Conservation (phyloP, 1,140 invertebrate genomes). For the Atopsyche davidsoni region DNA sequence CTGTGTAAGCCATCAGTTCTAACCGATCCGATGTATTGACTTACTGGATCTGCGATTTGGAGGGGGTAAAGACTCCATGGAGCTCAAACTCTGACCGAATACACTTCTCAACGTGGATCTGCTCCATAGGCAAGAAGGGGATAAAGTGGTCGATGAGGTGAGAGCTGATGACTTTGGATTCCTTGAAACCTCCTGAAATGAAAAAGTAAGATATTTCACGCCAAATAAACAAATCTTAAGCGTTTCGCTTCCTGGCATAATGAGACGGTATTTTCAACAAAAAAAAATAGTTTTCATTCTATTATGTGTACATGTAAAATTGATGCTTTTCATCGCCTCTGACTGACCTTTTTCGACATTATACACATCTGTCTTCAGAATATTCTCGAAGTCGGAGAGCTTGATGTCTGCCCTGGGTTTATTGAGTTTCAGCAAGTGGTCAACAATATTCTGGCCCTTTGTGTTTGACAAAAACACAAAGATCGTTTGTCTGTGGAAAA, state of each 20-base stretch:
- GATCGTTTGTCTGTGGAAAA: conserved; percentile 52
- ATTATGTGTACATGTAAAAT: too few relatives aligned
- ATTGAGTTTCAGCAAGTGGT: conserved; percentile 56
- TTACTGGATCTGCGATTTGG: conserved; percentile 46
- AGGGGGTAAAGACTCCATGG: conserved; percentile 38
- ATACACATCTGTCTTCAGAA: too few relatives aligned
- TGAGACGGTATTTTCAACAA: too few relatives aligned
- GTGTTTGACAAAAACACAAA: conserved; percentile 92
- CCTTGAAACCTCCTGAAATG: too few relatives aligned
- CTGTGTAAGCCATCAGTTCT: background rate
- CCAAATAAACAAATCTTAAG: conserved; percentile 31
- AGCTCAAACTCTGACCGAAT: conserved; percentile 52
- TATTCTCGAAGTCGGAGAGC: conserved; percentile 74
- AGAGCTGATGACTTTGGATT: conserved; percentile 70
- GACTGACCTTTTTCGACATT: too few relatives aligned
- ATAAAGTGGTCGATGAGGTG: conserved; percentile 88
- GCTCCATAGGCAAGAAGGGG: conserved; percentile 89
- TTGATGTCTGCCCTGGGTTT: conserved; percentile 56
- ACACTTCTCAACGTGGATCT: conserved; percentile 74
- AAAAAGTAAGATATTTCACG: background rate
- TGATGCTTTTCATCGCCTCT: too few relatives aligned
- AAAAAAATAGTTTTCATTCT: too few relatives aligned
- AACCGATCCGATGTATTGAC: conserved; percentile 29
- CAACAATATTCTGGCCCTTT: conserved; percentile 64
- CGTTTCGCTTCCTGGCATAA: too few relatives aligned